Evolutionary conservation across 1,140 invertebrate species (phyloP).

Genomic region (Stenopsyche tienmushanensis): DNA sequence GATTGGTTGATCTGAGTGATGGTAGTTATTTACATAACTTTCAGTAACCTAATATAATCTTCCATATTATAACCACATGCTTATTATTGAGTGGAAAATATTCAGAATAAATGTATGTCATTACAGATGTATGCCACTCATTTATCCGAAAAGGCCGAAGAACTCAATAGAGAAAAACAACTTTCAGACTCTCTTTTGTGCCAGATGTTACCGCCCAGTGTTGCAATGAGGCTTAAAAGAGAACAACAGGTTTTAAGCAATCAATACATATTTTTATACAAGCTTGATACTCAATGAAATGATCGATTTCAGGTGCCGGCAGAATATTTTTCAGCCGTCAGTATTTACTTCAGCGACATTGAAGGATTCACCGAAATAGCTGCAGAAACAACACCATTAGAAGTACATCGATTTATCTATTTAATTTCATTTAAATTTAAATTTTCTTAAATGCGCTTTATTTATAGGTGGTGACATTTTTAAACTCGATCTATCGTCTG

Average conservation of each 20-base stretch:
- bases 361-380: conserved; percentile 88
- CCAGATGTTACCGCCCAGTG: conserved; percentile 78
- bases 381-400: conserved; percentile 77
- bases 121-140: conserved; percentile 77
- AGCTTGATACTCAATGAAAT: neutral
- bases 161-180: conserved; percentile 80
- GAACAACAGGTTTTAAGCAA: conserved; percentile 77
- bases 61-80: too few relatives aligned
- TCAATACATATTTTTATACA: conserved; percentile 50
- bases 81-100: too few relatives aligned
- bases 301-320: conserved; percentile 64
- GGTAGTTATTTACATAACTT: too few relatives aligned
- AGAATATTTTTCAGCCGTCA: conserved; percentile 77
- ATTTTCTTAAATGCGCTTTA: conserved; percentile 42
- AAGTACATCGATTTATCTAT: conserved; percentile 71
- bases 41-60: too few relatives aligned
- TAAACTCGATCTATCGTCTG: conserved; percentile 83
- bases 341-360: conserved; percentile 88
- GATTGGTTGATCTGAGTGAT: too few relatives aligned
- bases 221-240: conserved; percentile 75
- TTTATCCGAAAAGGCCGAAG: conserved; percentile 75
- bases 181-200: conserved; percentile 80
- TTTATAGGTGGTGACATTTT: conserved; percentile 77
- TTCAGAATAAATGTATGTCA: conserved; percentile 8
- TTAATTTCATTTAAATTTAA: conserved; percentile 3